Evolutionary conservation across 2,888 invertebrate species (phyloP).

Genomic region (Cordilura impudica): DNA sequence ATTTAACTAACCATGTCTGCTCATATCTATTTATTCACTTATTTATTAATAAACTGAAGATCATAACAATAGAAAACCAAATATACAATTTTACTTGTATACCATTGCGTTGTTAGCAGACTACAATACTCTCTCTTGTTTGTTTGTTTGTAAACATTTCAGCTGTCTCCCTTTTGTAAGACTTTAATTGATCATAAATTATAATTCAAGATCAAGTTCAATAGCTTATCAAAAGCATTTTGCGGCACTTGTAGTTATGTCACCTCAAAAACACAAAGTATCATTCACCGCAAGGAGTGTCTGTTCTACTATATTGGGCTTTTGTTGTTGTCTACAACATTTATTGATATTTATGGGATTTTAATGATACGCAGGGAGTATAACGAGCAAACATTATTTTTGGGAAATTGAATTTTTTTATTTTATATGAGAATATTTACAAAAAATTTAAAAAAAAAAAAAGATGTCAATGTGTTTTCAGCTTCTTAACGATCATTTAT

Average conservation of each 20-base stretch:
- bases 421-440: constrained; percentile 21
- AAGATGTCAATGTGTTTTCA: neutral
- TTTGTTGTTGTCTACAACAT: constrained; percentile 8
- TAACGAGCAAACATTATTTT: neutral
- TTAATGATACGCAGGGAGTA: constrained; percentile 31
- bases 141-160: neutral
- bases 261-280: neutral
- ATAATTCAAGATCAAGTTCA: constrained; percentile 46
- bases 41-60: neutral
- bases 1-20: too few species aligned
- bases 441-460: constrained; percentile 10
- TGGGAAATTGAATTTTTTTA: neutral
- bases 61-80: neutral
- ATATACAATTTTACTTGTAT: neutral
- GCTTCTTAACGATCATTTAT: neutral
- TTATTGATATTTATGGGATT: constrained; percentile 39
- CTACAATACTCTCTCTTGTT: constrained; percentile 8
- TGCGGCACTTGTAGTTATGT: constrained; percentile 26
- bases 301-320: neutral
- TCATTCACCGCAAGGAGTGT: constrained; percentile 40
- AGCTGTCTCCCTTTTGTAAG: neutral
- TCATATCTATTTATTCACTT: too few species aligned
- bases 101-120: neutral
- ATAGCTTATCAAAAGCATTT: constrained; percentile 7
- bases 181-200: constrained; percentile 42